These are phyloP conservation scores for Lagorchestes hirsutus DNA, from an alignment of 2,797 vertebrate genomes.

Conservation along the genomic window DNA sequence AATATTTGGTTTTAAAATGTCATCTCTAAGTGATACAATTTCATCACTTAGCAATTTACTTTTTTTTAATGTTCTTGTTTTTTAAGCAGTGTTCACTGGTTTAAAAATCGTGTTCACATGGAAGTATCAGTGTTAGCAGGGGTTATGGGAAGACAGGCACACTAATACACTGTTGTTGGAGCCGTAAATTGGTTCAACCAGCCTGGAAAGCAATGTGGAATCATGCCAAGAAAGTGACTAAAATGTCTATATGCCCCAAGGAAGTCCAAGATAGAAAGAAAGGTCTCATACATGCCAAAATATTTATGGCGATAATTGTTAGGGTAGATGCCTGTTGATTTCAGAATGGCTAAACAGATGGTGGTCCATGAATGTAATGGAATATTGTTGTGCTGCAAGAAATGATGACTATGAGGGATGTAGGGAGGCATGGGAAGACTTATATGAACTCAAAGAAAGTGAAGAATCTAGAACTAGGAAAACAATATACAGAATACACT, in stretches of 20 bases:
- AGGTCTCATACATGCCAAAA: not conserved
- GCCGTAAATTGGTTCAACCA: not conserved
- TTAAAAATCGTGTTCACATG: slow-evolving; percentile 49
- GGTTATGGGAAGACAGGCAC: not conserved
- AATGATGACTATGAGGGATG: not conserved
- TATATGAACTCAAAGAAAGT: not conserved
- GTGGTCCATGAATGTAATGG: not conserved
- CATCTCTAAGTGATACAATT: not conserved
- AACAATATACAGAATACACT: slow-evolving; percentile 32
- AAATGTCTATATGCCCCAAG: not conserved
- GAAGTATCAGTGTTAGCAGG: not conserved
- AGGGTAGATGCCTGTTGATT: slow-evolving; percentile 59
- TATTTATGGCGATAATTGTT: slow-evolving; percentile 5
- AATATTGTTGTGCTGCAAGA: not conserved
- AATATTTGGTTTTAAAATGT: slow-evolving; percentile 9
- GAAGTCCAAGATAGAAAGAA: not conserved
- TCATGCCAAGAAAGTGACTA: not conserved
- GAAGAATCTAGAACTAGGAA: not conserved
- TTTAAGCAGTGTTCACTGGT: slow-evolving; percentile 56
- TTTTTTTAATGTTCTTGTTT: slow-evolving; percentile 41
- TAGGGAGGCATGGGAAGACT: not conserved
- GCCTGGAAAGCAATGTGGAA: not conserved
- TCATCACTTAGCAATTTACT: not conserved
- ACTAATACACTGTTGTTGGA: not conserved
- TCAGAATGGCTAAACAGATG: not conserved